A percentile compares a stretch with the other conserved stretches of the same genome.
These are phyloP conservation scores for Pachyuromys duprasi DNA, from an alignment of 2,797 vertebrate genomes.

Conservation along the genomic window DNA sequence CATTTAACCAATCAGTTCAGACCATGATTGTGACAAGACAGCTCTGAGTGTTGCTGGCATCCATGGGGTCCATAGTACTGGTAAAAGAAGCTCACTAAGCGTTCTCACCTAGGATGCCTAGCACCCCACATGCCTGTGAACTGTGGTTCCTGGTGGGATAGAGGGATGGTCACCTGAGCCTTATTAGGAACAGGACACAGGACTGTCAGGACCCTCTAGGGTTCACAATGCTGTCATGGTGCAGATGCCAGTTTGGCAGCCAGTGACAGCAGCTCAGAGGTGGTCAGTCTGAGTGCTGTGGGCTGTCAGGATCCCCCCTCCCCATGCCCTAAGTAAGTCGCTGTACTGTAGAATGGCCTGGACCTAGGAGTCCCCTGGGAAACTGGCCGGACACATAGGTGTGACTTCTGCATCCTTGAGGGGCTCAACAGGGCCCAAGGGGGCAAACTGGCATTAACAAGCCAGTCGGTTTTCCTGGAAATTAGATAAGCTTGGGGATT, in stretches of 20 bases:
- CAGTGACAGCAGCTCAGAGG: background rate
- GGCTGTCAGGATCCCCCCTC: background rate
- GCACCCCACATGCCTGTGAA: too few relatives aligned
- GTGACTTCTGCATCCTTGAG: background rate
- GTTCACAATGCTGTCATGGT: background rate
- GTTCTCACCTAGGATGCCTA: background rate
- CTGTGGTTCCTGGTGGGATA: background rate
- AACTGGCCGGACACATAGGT: background rate
- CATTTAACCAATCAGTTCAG: background rate
- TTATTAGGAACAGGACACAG: rapidly evolving
- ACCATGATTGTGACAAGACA: background rate
- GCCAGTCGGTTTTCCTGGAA: background rate
- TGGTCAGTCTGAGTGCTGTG: rapidly evolving
- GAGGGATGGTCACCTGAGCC: background rate
- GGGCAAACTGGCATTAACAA: background rate
- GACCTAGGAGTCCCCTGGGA: background rate
- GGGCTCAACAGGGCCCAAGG: background rate
- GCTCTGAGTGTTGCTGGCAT: too few relatives aligned
- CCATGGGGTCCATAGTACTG: rapidly evolving
- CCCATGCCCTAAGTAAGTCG: background rate
- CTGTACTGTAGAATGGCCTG: background rate
- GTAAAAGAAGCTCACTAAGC: background rate
- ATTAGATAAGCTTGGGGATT: too few relatives aligned
- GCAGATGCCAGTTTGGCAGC: too few relatives aligned
- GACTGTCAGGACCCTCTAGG: background rate